Conservation (phyloP, 2,113 vertebrate genomes). For the Electrona antarctica region DNA sequence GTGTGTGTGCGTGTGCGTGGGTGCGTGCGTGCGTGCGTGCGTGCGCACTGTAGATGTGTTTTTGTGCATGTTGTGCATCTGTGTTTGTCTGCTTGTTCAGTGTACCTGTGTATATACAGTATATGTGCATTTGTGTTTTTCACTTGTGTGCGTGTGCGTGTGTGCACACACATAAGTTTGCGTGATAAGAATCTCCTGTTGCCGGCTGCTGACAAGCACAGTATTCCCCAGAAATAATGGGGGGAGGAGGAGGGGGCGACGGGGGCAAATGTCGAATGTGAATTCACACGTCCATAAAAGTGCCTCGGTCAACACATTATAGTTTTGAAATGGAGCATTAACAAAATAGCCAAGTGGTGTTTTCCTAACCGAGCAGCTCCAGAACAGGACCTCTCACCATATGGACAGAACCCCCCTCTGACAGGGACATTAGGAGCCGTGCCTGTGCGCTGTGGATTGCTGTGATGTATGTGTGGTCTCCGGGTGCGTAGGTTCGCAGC, state of each 20-base stretch:
- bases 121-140: not conserved
- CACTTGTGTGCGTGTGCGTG: conserved; percentile 1
- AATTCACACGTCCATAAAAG: conserved; percentile 8
- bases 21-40: conserved; percentile 7
- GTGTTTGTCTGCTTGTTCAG: not conserved
- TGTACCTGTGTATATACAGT: too few relatives aligned
- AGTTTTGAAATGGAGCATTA: conserved; percentile 1
- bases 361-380: not conserved
- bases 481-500: not conserved
- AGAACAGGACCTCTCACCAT: not conserved
- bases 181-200: not conserved
- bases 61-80: not conserved
- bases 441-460: not conserved
- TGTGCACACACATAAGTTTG: not conserved
- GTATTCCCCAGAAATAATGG: not conserved
- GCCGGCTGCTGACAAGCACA: not conserved
- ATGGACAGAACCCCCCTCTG: not conserved
- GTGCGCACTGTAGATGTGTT: not conserved
- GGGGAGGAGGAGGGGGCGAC: too few relatives aligned
- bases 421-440: not conserved
- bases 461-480: not conserved
- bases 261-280: conserved; percentile 7
- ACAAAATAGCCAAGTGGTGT: not conserved
- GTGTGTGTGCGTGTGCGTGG: conserved; percentile 17
- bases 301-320: not conserved